Base-by-base conservation (phyloP, 2,797 vertebrate genomes). In the Pseudochaenichthys georgianus region DNA sequence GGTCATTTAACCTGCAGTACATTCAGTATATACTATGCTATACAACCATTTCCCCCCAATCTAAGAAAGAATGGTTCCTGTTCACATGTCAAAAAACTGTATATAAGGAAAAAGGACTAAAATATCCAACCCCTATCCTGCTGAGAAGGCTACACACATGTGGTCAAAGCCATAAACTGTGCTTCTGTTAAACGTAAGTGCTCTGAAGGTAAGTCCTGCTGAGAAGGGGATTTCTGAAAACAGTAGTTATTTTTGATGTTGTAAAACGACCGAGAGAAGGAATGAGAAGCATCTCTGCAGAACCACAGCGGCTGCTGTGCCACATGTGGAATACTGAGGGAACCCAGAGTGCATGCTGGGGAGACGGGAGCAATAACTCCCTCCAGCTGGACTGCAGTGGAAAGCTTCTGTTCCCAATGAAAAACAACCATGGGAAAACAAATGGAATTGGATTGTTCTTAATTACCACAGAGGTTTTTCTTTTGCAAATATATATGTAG, bases 241-340 rank as follows among this genome's bases (percentile, higher is more conserved):
- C 28, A 67, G 61, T 67, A 65, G 54, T 73, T 78, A 83, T 81
- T 82, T 73, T 73, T 75, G 54, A 72, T 84, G 74, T 58, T 68
- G 68, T 67, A 71, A 73, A 61, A 67, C 0, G 43, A 63, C 67
- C 57, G 41, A 70, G 72, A 61, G 73, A 72, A 82, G 64, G 83
- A 93, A 93, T 87, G 81, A 82, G 70, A 81, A 70, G 66, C 65
- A 83, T 84, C 72, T 50, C 64, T 13, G 43, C n/a, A 57, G 75
- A 85, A 83, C 72, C 79, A 75, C 69, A 65, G 41, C 42, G 54
- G 41, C 66, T 64, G 57, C 76, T 19, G 64, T 72, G 54, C 77
- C 54, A 78, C 80, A 83, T 80, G 62, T 87, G 86, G 80, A 83
- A 83, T 21, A 21, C 75, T 79, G 77, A 77, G 72, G 61, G 64